A percentile compares a stretch with the other conserved stretches of the same genome.
Conservation (phyloP, 1,140 invertebrate genomes). For the Brachionus plicatilis region DNA sequence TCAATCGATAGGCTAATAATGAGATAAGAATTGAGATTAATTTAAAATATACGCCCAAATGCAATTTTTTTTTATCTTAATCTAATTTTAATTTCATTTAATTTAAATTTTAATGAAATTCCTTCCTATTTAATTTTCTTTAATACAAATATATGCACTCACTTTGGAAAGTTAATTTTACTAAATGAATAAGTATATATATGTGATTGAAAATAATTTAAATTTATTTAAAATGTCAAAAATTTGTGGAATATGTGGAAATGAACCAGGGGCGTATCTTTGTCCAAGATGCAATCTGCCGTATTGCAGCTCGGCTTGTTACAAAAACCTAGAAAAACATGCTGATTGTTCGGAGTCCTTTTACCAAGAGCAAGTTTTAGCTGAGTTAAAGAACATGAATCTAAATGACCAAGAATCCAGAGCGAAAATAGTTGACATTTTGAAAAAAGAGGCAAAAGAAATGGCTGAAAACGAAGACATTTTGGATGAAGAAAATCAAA, state of each 20-base stretch:
- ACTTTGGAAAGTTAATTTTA: background rate
- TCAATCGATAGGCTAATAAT: no score
- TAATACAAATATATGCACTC: background rate
- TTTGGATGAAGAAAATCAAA: background rate
- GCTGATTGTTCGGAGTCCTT: background rate
- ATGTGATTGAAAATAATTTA: background rate
- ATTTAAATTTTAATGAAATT: background rate
- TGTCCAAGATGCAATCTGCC: conserved; percentile 24
- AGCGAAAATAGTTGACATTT: background rate
- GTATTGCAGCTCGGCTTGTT: conserved; percentile 1
- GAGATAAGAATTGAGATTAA: no score
- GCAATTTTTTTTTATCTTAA: no score
- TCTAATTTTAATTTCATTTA: background rate
- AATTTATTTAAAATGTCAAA: background rate
- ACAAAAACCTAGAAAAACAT: conserved; percentile 6
- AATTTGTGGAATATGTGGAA: conserved; percentile 6
- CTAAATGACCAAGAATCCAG: conserved; percentile 1
- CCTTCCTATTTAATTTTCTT: background rate
- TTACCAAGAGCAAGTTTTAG: conserved; percentile 30
- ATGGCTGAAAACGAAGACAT: background rate
- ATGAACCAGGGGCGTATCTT: background rate
- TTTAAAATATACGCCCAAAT: no score
- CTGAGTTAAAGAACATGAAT: conserved; percentile 2
- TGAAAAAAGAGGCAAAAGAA: conserved; percentile 9
- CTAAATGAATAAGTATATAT: background rate